These are phyloP conservation scores for Nannobrachium achirus DNA, from an alignment of 2,113 vertebrate species.

Conservation along the genomic window DNA sequence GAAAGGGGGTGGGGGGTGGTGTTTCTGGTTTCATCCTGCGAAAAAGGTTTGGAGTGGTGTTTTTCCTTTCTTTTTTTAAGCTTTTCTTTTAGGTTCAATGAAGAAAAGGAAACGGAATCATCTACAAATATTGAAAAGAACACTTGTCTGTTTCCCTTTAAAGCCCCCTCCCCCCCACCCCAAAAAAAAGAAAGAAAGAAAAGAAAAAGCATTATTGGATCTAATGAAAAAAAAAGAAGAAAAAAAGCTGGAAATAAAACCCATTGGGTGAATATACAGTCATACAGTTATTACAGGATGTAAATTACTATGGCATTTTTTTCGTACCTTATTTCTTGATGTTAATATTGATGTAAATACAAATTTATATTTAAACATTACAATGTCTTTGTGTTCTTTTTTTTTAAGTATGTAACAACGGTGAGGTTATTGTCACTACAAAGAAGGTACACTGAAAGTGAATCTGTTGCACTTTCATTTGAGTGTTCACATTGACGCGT, in stretches of 20 bases:
- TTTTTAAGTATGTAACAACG: neutral
- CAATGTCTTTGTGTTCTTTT: constrained; percentile 23
- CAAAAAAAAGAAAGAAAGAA: constrained; percentile 7
- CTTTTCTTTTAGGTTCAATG: constrained; percentile 25
- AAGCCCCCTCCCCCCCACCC: neutral
- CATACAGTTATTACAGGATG: constrained; percentile 75
- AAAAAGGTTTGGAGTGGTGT: constrained; percentile 34
- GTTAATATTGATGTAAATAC: constrained; percentile 98
- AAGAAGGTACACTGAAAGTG: neutral
- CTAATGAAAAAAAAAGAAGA: constrained; percentile 34
- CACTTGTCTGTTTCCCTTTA: constrained; percentile 48
- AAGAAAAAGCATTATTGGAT: constrained; percentile 38
- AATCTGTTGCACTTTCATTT: neutral
- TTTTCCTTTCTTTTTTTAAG: constrained; percentile 17
- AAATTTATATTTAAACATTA: constrained; percentile 97
- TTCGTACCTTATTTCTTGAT: constrained; percentile 85
- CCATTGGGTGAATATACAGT: constrained; percentile 64
- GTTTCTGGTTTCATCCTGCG: constrained; percentile 51
- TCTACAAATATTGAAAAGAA: constrained; percentile 36
- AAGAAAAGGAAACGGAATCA: constrained; percentile 52
- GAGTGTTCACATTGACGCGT: neutral
- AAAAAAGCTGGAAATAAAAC: constrained; percentile 42
- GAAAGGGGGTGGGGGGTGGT: constrained; percentile 24
- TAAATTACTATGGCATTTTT: constrained; percentile 84
- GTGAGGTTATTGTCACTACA: neutral